Evolutionary conservation across 2,797 vertebrate species (phyloP), one percentile per base, ranked within the genome.

Genomic region (Enteromius paludinosus): DNA sequence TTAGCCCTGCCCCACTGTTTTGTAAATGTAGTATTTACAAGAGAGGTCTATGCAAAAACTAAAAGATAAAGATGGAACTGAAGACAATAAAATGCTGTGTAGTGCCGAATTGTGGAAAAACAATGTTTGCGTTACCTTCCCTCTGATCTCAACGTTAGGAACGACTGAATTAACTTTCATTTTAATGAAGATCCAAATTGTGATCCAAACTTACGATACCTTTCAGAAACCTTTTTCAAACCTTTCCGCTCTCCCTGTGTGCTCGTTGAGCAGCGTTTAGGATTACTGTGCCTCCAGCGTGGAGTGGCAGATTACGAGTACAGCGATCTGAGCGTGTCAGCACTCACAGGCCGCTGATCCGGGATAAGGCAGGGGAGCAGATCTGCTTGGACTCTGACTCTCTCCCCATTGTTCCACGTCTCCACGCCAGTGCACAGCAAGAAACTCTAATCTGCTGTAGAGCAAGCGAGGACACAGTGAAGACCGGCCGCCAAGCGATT

Each of bases 231-330:
- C 38, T 41, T 41, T 41, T 41, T 41, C 35, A 8, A 38, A 41
- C 38, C 38, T 41, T 41, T 41, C 9, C 38, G 8, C 38, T 10
- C 47, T 71, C 65, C 18, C 72, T 76, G 52, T 83, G 41, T 47
- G 62, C 75, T 79, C 12, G 45, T 65, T 54, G 49, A 54, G 83
- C 78, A 30, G 45, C 17, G 20, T 86, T 86, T 79, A 69, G 85
- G 83, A 84, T 86, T 86, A 86, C 71, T 64, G 79, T 66, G 76
- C 85, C 80, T 79, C 69, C 83, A 79, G 69, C 47, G 33, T 73
- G 54, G 75, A 73, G 49, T 65, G 78, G 47, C 79, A 84, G 83
- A 84, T 87, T 84, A 84, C 41, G 76, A 75, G 69, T 73, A 69
- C 79, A 82, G 49, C 11, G 83, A 86, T 84, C 83, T 69, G 54